These are phyloP conservation scores for Papilio polyxenes DNA, from an alignment of 1,140 invertebrate genomes.

Conservation along the genomic window DNA sequence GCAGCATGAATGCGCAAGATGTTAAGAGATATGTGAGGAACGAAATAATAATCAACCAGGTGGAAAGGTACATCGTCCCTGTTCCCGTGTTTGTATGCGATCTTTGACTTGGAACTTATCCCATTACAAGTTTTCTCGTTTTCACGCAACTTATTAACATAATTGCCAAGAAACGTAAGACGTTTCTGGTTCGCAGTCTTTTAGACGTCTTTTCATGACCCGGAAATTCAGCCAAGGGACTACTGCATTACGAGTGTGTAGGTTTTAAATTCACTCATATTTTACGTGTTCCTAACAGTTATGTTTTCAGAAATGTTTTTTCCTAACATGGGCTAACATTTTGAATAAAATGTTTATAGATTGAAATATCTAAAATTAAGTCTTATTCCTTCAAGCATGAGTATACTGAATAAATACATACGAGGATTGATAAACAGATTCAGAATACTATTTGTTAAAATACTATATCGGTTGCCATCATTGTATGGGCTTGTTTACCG, in stretches of 20 bases:
- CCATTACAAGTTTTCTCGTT: slow-evolving; percentile 47
- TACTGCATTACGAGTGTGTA: background rate
- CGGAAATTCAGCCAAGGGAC: background rate
- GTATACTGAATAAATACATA: background rate
- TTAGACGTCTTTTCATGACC: slow-evolving; percentile 18
- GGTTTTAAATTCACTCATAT: background rate
- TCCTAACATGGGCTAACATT: background rate
- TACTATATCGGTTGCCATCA: background rate
- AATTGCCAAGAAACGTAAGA: slow-evolving; percentile 24
- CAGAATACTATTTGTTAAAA: background rate
- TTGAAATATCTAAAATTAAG: background rate
- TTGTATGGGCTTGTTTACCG: background rate
- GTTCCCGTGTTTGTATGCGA: slow-evolving; percentile 44
- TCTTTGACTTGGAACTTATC: slow-evolving; percentile 46
- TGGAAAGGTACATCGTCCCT: slow-evolving; percentile 17
- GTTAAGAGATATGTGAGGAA: slow-evolving; percentile 29
- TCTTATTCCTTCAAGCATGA: background rate
- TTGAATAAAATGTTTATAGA: background rate
- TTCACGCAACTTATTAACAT: slow-evolving; percentile 33
- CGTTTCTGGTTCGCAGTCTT: slow-evolving; percentile 18
- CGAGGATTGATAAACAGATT: background rate
- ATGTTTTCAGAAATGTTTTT: background rate
- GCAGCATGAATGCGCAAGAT: slow-evolving; percentile 2
- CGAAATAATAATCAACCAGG: slow-evolving; percentile 13
- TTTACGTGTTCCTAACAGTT: background rate